Evolutionary conservation across 2,797 vertebrate genomes (phyloP).

Genomic region (Dermochelys coriacea): DNA sequence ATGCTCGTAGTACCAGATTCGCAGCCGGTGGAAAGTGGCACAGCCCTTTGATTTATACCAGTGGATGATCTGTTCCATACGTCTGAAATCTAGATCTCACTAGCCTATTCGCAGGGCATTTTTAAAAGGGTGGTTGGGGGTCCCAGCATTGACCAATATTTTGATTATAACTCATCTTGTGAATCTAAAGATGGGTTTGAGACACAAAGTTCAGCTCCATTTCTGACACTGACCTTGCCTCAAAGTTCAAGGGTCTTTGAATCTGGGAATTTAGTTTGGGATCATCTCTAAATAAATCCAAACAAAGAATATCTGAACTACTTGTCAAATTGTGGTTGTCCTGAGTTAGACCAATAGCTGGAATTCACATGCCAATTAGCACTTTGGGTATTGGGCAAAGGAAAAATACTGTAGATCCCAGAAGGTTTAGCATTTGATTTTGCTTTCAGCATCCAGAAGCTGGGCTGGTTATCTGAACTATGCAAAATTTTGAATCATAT

Average conservation of each 20-base stretch:
- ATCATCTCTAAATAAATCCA: not conserved
- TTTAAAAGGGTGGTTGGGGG: not conserved
- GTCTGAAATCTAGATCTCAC: not conserved
- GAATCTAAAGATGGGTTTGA: not conserved
- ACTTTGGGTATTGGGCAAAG: not conserved
- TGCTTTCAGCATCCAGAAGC: not conserved
- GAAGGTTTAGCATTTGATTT: not conserved
- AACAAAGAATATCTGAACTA: not conserved
- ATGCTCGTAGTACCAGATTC: not conserved
- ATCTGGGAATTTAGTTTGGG: not conserved
- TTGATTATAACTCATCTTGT: not conserved
- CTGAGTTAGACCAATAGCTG: not conserved
- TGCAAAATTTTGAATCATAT: not conserved
- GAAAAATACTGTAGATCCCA: not conserved
- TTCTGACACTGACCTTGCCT: not conserved
- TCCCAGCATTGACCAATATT: not conserved
- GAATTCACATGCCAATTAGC: not conserved
- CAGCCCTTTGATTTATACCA: conserved; percentile 37
- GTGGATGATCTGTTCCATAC: not conserved
- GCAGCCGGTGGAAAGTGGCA: not conserved
- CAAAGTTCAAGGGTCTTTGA: not conserved
- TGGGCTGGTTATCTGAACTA: not conserved
- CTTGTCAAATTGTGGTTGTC: not conserved
- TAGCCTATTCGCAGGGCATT: not conserved
- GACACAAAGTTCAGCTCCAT: not conserved